Percentiles rank a stretch among this genome's conserved stretches.
phyloP scores from a whole-genome alignment of 2,797 vertebrate species.

The Allobates femoralis region DNA sequence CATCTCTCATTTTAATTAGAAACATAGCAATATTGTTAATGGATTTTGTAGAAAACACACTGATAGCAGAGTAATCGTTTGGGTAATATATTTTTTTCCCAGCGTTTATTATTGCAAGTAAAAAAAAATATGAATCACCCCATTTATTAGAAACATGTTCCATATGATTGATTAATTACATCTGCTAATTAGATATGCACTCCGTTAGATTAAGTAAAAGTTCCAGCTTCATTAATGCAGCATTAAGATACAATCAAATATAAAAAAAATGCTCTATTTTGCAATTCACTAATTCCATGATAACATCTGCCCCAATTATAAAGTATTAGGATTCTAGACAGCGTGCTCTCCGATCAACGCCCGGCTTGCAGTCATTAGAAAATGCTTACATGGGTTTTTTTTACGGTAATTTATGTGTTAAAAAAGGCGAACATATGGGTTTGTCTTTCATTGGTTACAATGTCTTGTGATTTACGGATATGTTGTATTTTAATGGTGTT shows the following conservation, averaged over 20 bases:
- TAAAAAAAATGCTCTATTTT: slow-evolving; percentile 44
- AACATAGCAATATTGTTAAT: slow-evolving; percentile 48
- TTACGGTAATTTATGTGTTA: slow-evolving; percentile 53
- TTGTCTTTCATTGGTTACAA: slow-evolving; percentile 37
- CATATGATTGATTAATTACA: slow-evolving; percentile 60
- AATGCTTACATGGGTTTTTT: slow-evolving; percentile 44
- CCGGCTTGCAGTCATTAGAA: slow-evolving; percentile 53
- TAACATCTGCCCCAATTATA: slow-evolving; percentile 64
- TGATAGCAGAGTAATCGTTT: slow-evolving; percentile 40
- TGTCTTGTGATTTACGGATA: slow-evolving; percentile 11
- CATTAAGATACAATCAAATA: slow-evolving; percentile 61
- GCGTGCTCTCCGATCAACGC: slow-evolving; percentile 47
- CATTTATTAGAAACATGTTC: slow-evolving; percentile 43
- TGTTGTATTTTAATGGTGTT: neutral
- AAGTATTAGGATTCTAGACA: slow-evolving; percentile 59
- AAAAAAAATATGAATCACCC: slow-evolving; percentile 32
- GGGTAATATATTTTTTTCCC: slow-evolving; percentile 48
- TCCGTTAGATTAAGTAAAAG: slow-evolving; percentile 60
- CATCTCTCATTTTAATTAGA: slow-evolving; percentile 45
- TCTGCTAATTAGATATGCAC: slow-evolving; percentile 62
- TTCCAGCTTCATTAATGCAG: slow-evolving; percentile 57
- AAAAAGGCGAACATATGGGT: slow-evolving; percentile 51
- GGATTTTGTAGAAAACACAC: slow-evolving; percentile 4
- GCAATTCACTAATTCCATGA: slow-evolving; percentile 54
- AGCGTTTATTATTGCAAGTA: slow-evolving; percentile 38